Evolutionary conservation across 2,888 invertebrate genomes (phyloP).

Genomic region (Lymantria monacha): DNA sequence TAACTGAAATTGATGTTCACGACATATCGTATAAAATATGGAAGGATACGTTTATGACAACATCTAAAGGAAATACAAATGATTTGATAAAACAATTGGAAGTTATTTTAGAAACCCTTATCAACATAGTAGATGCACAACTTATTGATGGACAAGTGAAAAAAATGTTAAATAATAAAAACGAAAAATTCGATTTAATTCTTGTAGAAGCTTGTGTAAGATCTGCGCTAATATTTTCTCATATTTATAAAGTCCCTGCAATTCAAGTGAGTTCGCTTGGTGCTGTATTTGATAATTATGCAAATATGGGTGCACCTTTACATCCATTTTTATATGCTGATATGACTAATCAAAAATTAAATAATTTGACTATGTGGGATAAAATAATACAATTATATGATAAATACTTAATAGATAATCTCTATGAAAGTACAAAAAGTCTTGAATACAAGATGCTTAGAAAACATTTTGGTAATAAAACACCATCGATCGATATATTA

Average conservation of each 20-base stretch:
- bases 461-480: slow-evolving; percentile 16
- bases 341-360: not conserved
- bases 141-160: slow-evolving; percentile 16
- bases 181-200: slow-evolving; percentile 34
- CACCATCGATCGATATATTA: slow-evolving; percentile 29
- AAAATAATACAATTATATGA: slow-evolving; percentile 4
- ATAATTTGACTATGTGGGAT: slow-evolving; percentile 3
- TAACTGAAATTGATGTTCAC: slow-evolving; percentile 62
- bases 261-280: slow-evolving; percentile 50
- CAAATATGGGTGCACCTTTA: slow-evolving; percentile 13
- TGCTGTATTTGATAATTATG: slow-evolving; percentile 19
- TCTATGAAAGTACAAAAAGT: not conserved
- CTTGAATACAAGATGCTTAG: slow-evolving; percentile 2
- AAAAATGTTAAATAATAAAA: slow-evolving; percentile 17
- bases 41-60: slow-evolving; percentile 7
- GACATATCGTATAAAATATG: slow-evolving; percentile 44
- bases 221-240: slow-evolving; percentile 34
- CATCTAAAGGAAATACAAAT: slow-evolving; percentile 8
- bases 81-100: slow-evolving; percentile 15
- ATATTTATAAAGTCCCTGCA: slow-evolving; percentile 43
- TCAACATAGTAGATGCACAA: slow-evolving; percentile 23
- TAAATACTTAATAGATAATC: not conserved
- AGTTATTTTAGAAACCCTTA: slow-evolving; percentile 11
- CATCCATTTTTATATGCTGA: slow-evolving; percentile 1
- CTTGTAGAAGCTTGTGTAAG: slow-evolving; percentile 39